Base-by-base conservation (phyloP, 2,888 invertebrate genomes). In the Ophion slaviceki region DNA sequence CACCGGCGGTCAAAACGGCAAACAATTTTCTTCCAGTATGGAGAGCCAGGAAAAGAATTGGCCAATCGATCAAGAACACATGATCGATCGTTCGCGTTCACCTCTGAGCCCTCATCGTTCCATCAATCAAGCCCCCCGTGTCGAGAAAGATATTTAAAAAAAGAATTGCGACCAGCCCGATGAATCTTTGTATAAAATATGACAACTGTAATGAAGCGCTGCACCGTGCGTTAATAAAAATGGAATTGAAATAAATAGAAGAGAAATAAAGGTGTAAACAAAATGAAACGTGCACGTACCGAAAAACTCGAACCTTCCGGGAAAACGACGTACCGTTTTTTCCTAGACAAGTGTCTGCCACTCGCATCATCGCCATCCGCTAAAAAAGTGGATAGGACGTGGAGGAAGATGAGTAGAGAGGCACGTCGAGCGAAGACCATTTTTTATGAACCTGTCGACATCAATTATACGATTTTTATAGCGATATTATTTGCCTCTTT, bases 271-370 rank as follows among this genome's bases (percentile, higher is more conserved):
- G 32, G 32, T 32, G 28, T 6, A 11, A 32, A 64, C 14, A 64
- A 75, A 28, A 72, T 24, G 36, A 47, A 72, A 40, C 36, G 53
- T 82, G 71, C 20, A 95, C 96, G 95, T 91, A 96, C 96, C 84
- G 96, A 96, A 93, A 96, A 96, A 93, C 96, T 96, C 14, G 96
- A 96, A 20, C 96, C 96, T 92, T 96, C 96, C 0, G 96, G 96
- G 93, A 96, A 96, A 40, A 96, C 96, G 14, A 96, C 95, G 90
- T 96, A 96, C 89, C 96, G 94, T 89, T 95, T 96, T 85, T 94
- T 94, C 82, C 96, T 94, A 0, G 96, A 95, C 86, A 96, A 93
- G 88, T 94, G 89, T 87, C 92, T 94, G 20, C 94, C 92, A 74
- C 88, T 88, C 71, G 80, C 79, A 40, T 94, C 92, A 74, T 88